phyloP scores from a whole-genome alignment of 2,888 invertebrate species.

The Lottia gigantea region DNA sequence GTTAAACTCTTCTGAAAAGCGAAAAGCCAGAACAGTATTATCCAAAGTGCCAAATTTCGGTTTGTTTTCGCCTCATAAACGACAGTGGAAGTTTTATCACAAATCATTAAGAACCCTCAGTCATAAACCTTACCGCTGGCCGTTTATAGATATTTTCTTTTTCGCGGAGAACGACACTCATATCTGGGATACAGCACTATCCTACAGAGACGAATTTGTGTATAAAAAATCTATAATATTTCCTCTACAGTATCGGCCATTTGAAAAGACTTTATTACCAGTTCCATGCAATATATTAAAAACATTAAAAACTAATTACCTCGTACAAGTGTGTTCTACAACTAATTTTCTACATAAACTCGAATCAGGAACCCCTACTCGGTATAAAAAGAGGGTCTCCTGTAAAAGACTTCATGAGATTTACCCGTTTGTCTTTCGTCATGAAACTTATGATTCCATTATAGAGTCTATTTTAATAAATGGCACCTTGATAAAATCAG shows the following conservation, averaged over 20 bases:
- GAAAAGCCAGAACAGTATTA: conserved; percentile 22
- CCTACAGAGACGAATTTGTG: conserved; percentile 22
- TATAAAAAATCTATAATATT: conserved; percentile 29
- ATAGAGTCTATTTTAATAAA: not conserved
- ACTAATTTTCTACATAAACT: conserved; percentile 32
- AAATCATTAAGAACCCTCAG: conserved; percentile 28
- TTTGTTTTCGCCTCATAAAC: conserved; percentile 25
- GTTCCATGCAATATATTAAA: conserved; percentile 30
- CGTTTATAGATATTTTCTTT: conserved; percentile 56
- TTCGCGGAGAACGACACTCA: conserved; percentile 47
- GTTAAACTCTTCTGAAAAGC: conserved; percentile 31
- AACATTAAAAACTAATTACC: conserved; percentile 21
- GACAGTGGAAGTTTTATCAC: conserved; percentile 49
- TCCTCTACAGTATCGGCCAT: conserved; percentile 32
- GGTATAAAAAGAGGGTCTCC: conserved; percentile 19
- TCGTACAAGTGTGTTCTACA: conserved; percentile 26
- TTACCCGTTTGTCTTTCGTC: conserved; percentile 49
- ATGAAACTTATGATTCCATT: not conserved
- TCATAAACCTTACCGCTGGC: conserved; percentile 44
- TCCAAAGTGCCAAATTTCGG: conserved; percentile 28
- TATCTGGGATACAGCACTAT: conserved; percentile 33
- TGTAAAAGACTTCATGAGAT: conserved; percentile 31
- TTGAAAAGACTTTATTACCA: conserved; percentile 29
- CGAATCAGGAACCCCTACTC: conserved; percentile 18
- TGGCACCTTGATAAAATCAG: not conserved